These are phyloP conservation scores for Drosophila melanogaster DNA, from an alignment of 1,140 invertebrate species.

Conservation along the genomic window Release_6_plus_ISO1_MT NT_037436.4:954501-955000, in stretches of 20 bases:
- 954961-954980: constrained; percentile 18
- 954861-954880: background rate
- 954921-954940: constrained; percentile 36
- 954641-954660: background rate
- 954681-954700: constrained; percentile 32
- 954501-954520: constrained; percentile 76
- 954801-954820: no score
- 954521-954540: constrained; percentile 30
- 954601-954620: constrained; percentile 50
- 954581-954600: constrained; percentile 51
- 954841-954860: no score
- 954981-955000: constrained; percentile 81
- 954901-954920: background rate
- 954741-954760: no score
- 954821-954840: background rate
- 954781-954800: background rate
- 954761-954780: background rate
- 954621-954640: constrained; percentile 35
- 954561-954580: constrained; percentile 46
- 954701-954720: constrained; percentile 3
- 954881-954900: constrained; percentile 16
- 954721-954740: no score
- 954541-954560: constrained; percentile 50
- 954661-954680: constrained; percentile 25
- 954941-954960: constrained; percentile 13